Percentiles rank a stretch among this genome's conserved stretches.
These are phyloP conservation scores for Orthosia cruda DNA, from an alignment of 2,888 invertebrate genomes.

Conservation along the genomic window DNA sequence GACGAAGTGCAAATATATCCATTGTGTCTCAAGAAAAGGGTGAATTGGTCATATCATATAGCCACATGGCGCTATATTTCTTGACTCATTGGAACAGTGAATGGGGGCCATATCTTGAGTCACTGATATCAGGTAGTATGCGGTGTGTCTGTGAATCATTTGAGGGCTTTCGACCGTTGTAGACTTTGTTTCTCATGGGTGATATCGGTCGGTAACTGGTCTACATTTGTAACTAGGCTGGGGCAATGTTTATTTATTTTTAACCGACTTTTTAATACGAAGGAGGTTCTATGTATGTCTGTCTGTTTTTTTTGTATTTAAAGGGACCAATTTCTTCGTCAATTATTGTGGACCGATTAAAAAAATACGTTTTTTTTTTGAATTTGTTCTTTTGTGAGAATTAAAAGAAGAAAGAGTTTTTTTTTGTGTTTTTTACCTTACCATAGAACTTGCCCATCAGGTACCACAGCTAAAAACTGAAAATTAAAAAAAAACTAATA, in stretches of 20 bases:
- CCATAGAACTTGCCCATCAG: too few species aligned
- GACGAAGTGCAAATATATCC: background rate
- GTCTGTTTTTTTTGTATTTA: too few species aligned
- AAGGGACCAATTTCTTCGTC: too few species aligned
- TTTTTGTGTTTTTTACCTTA: too few species aligned
- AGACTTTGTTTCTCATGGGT: slow-evolving; percentile 19
- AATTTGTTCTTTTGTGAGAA: too few species aligned
- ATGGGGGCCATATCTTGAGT: slow-evolving; percentile 37
- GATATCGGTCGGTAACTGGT: slow-evolving; percentile 17
- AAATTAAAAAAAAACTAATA: too few species aligned
- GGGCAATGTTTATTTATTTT: background rate
- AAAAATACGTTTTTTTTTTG: too few species aligned
- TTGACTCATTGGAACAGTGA: slow-evolving; percentile 44
- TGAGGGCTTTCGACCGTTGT: background rate
- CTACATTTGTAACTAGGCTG: background rate
- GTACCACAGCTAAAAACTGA: too few species aligned
- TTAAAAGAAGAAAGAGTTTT: too few species aligned
- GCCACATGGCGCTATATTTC: background rate
- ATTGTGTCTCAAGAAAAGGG: slow-evolving; percentile 17
- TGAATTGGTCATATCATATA: slow-evolving; percentile 7
- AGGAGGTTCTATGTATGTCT: too few species aligned
- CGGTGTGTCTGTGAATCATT: slow-evolving; percentile 40
- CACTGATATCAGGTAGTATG: slow-evolving; percentile 30
- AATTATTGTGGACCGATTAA: too few species aligned
- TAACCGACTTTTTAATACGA: too few species aligned